A percentile compares a stretch with the other conserved stretches of the same genome.
These are phyloP conservation scores for Platyrinchus mystaceus DNA, from an alignment of 2,797 vertebrate genomes.

Conservation along the genomic window DNA sequence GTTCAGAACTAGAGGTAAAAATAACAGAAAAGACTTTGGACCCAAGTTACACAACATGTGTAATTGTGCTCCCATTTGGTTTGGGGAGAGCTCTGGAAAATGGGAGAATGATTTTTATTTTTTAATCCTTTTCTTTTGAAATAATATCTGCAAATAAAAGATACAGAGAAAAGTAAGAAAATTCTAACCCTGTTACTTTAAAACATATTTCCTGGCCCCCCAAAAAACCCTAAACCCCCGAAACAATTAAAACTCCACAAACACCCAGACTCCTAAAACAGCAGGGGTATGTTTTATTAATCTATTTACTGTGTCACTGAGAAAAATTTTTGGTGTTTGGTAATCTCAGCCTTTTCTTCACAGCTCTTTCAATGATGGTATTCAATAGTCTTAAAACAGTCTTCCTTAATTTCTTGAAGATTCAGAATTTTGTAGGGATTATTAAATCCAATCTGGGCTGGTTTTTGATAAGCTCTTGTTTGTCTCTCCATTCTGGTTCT, in stretches of 20 bases:
- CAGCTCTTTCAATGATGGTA: background rate
- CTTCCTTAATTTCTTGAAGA: background rate
- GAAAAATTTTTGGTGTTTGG: background rate
- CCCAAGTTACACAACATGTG: background rate
- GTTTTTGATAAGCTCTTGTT: background rate
- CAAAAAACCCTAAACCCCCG: background rate
- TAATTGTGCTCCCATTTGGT: background rate
- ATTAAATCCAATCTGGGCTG: background rate
- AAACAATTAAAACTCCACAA: background rate
- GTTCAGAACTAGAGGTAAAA: slow-evolving; percentile 63
- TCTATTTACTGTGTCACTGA: background rate
- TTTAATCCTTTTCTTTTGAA: background rate
- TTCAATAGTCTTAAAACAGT: background rate
- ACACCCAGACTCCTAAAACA: background rate
- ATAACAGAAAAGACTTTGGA: background rate
- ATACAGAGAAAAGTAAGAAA: background rate
- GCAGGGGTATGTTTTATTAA: background rate
- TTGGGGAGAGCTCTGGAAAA: background rate
- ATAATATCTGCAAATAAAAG: background rate
- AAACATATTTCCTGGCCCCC: background rate
- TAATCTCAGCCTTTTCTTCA: background rate
- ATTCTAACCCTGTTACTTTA: background rate
- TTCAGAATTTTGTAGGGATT: background rate
- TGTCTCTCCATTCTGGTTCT: background rate
- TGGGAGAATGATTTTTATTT: background rate